Percentiles rank a stretch among this genome's conserved stretches.
phyloP scores from a whole-genome alignment of 35 echinoderm and acorn worm species.

The Antedon bifida region DNA sequence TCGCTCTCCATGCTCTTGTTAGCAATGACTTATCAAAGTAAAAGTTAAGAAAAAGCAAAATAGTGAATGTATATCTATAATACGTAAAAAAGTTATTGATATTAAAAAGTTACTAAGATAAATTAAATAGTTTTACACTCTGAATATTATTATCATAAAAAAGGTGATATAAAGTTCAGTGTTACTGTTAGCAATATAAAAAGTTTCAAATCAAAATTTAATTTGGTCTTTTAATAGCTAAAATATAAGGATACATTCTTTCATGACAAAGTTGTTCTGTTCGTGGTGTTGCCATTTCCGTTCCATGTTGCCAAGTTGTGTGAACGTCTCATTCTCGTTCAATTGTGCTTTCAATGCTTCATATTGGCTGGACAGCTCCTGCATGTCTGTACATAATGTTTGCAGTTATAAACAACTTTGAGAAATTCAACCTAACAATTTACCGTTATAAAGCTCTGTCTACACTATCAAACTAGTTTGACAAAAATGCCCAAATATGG shows the following conservation, averaged over 20 bases:
- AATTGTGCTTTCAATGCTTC: slow-evolving; percentile 88
- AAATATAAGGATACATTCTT: slow-evolving; percentile 93
- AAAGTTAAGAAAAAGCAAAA: slow-evolving; percentile 20
- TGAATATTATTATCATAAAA: too few species aligned
- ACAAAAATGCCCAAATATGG: too few species aligned
- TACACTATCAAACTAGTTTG: too few species aligned
- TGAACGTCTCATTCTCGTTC: slow-evolving; percentile 85
- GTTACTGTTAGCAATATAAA: too few species aligned
- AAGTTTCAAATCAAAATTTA: too few species aligned
- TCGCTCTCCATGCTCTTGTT: slow-evolving; percentile 85
- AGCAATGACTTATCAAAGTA: slow-evolving; percentile 52
- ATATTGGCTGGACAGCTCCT: slow-evolving; percentile 66
- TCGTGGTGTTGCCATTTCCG: slow-evolving; percentile 95
- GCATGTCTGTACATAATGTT: slow-evolving; percentile 29
- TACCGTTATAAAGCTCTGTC: too few species aligned
- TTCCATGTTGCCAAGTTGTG: slow-evolving; percentile 90
- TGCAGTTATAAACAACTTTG: neutral
- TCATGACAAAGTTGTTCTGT: slow-evolving; percentile 99
- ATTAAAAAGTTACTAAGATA: too few species aligned
- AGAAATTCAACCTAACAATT: too few species aligned
- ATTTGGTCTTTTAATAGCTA: neutral
- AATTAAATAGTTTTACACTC: too few species aligned
- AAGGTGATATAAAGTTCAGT: too few species aligned
- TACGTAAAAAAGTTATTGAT: too few species aligned
- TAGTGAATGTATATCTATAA: neutral